These are phyloP conservation scores for Sinocyclocheilus anophthalmus DNA, from an alignment of 2,113 vertebrate species.

Conservation along the genomic window DNA sequence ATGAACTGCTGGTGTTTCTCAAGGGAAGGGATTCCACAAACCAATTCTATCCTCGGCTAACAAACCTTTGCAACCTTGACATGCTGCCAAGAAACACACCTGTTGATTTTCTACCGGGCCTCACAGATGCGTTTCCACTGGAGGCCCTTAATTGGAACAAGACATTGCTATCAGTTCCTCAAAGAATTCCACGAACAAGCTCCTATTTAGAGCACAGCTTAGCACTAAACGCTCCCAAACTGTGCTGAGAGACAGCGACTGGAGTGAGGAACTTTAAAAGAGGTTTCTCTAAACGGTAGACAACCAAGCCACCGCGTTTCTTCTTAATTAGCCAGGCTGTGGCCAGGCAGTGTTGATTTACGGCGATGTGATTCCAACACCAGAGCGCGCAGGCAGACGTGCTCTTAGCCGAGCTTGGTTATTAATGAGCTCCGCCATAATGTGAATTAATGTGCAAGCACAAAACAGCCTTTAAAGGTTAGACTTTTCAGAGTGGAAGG, in stretches of 20 bases:
- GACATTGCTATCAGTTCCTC: conserved; percentile 46
- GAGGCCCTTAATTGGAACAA: conserved; percentile 70
- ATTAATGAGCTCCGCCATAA: conserved; percentile 80
- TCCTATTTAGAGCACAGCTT: conserved; percentile 20
- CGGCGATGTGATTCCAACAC: conserved; percentile 56
- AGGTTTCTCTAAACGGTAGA: conserved; percentile 32
- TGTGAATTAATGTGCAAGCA: conserved; percentile 80
- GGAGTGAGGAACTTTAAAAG: neutral
- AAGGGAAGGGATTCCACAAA: conserved; percentile 63
- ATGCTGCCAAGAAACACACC: conserved; percentile 67
- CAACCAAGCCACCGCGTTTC: conserved; percentile 56
- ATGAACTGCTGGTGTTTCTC: conserved; percentile 34
- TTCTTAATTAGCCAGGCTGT: conserved; percentile 75
- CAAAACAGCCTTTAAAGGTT: conserved; percentile 83
- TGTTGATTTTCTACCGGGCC: conserved; percentile 65
- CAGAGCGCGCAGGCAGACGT: conserved; percentile 31
- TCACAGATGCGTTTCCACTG: conserved; percentile 63
- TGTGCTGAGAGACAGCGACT: conserved; percentile 17
- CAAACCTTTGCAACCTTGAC: conserved; percentile 67
- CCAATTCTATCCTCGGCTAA: conserved; percentile 31
- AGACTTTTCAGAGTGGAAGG: conserved; percentile 71
- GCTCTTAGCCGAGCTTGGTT: conserved; percentile 56
- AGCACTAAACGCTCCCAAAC: conserved; percentile 10
- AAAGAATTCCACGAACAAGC: conserved; percentile 25
- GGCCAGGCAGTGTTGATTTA: conserved; percentile 70